Percentiles rank a stretch among this genome's conserved stretches.
These are phyloP conservation scores for Trochalopteron elliotii DNA, from an alignment of 2,113 vertebrate genomes.

Conservation along the genomic window DNA sequence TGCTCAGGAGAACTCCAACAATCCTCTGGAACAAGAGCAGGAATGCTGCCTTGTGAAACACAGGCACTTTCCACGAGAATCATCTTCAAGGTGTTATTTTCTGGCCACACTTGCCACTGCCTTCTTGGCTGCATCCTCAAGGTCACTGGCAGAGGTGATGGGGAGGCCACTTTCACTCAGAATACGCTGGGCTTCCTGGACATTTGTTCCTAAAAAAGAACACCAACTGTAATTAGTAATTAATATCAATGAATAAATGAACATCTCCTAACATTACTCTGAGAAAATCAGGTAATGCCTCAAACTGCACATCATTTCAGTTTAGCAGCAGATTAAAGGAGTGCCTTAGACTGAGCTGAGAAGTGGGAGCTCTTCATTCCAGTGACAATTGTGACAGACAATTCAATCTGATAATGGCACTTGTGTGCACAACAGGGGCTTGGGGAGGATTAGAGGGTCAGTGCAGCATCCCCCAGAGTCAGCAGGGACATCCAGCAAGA, in stretches of 20 bases:
- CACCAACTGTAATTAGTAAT: not conserved
- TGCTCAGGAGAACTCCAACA: not conserved
- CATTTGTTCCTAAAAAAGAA: constrained; percentile 87
- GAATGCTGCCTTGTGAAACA: not conserved
- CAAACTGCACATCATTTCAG: not conserved
- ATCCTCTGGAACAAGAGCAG: not conserved
- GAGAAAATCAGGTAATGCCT: not conserved
- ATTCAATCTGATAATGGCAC: not conserved
- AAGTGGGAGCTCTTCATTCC: not conserved
- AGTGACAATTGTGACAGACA: not conserved
- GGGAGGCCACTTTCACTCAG: constrained; percentile 90
- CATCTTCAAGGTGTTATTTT: constrained; percentile 67
- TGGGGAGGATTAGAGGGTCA: not conserved
- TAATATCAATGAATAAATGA: not conserved
- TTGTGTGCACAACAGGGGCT: not conserved
- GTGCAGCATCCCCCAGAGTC: not conserved
- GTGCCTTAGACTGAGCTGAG: not conserved
- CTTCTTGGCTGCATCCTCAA: constrained; percentile 95
- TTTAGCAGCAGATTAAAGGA: not conserved
- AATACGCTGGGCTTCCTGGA: constrained; percentile 90
- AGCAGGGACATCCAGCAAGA: not conserved
- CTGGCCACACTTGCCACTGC: constrained; percentile 86
- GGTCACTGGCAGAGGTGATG: constrained; percentile 85
- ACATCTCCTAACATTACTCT: not conserved
- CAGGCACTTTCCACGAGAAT: not conserved